Conservation (phyloP, 2,888 invertebrate species). For the Mythimna loreyi region DNA sequence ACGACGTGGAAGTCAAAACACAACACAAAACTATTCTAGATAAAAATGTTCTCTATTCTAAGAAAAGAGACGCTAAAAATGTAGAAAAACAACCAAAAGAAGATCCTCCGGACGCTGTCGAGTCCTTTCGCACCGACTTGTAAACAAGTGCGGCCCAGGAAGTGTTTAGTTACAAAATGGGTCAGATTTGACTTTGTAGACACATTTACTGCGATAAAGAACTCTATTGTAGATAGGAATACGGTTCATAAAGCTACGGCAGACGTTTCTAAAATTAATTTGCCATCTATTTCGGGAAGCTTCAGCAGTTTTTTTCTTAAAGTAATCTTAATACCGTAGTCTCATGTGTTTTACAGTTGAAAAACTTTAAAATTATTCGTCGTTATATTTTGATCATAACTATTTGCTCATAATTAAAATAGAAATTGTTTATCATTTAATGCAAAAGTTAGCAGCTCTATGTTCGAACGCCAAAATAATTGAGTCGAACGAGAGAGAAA, state of each 20-base stretch:
- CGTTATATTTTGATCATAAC: background rate
- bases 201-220: conserved; percentile 70
- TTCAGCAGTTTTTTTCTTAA: conserved; percentile 29
- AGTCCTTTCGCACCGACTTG: conserved; percentile 85
- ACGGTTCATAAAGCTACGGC: conserved; percentile 36
- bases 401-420: conserved; percentile 3
- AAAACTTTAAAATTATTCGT: background rate
- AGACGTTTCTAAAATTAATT: conserved; percentile 32
- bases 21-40: conserved; percentile 74
- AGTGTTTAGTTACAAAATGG: conserved; percentile 75
- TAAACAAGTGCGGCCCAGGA: conserved; percentile 83
- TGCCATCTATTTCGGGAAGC: conserved; percentile 54
- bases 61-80: conserved; percentile 63
- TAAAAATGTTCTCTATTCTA: conserved; percentile 76
- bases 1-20: conserved; percentile 66
- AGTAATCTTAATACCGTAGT: conserved; percentile 12
- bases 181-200: conserved; percentile 69
- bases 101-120: conserved; percentile 73
- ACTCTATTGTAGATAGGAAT: conserved; percentile 24
- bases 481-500: conserved; percentile 68
- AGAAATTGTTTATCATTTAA: conserved; percentile 12
- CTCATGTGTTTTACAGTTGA: conserved; percentile 3
- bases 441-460: conserved; percentile 15
- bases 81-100: conserved; percentile 70
- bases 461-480: conserved; percentile 54